Base-by-base conservation (phyloP, 2,797 vertebrate genomes). In the Malurus leucopterus region DNA sequence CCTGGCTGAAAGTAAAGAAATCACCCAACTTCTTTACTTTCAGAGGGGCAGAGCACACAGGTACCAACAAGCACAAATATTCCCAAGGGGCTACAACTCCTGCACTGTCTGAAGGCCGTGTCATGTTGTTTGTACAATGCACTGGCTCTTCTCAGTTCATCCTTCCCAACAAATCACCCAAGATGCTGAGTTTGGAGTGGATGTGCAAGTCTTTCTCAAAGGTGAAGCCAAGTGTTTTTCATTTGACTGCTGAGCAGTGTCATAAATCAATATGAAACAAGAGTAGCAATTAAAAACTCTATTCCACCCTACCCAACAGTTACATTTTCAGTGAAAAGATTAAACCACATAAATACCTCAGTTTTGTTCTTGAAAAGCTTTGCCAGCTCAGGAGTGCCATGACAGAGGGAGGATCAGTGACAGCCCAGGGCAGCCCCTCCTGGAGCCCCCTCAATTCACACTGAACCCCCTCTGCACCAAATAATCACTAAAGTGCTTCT, bases 261-360 rank as follows among this genome's bases (percentile, higher is more conserved):
- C 90, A 87, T 44, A 72, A 85, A 86, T 78, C 71, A 88, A 18
- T 64, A 86, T 69, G 54, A 89, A 93, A 84, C 90, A 55, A 44
- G 21, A 71, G 83, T 4, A 77, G 70, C 88, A 89, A 95, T 94
- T 92, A 95, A 95, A 96, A 96, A 91, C 68, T 90, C 76, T 88
- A 95, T 94, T 93, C 5, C 32, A 16, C 34, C 44, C 23, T 15
- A 4, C 68, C 53, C 58, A 49, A 79, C n/a, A 94, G 64, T 87
- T 92, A 94, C 78, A 94, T 61, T 90, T 96, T 86, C 27, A 72
- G 84, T 80, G 54, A 90, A 92, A 93, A 93, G 88, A 88, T 38
- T 79, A 87, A 95, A 82, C 77, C 67, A 93, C 67, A 77, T 59
- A 27, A 91, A 93, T 64, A 91, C 80, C 91, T 80, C 36, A 34